Base-by-base conservation (phyloP, 2,797 vertebrate species). In the Rhodeus uyekii region DNA sequence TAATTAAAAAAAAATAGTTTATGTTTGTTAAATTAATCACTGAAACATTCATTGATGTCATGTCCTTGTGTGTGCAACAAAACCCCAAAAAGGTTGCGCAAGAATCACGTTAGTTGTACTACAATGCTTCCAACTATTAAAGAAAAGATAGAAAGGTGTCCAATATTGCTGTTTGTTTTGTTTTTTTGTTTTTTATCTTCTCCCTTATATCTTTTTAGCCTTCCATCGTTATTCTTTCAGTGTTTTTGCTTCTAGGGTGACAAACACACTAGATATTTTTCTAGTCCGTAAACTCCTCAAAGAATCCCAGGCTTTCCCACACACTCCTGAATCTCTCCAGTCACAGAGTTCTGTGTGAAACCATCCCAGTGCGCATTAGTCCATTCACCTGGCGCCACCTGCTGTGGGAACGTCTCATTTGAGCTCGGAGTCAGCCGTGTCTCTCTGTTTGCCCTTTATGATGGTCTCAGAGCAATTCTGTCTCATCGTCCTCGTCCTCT, bases 401-500 rank as follows among this genome's bases (percentile, higher is more conserved):
- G n/a, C 1, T 13, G 8, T 38, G 38, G n/a, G 5, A 42, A 4
- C 1, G 12, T 24, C 69, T 44, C n/a, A 3, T 38, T 9, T 5
- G 13, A 24, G 19, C 44, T 12, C 36, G 18, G n/a, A 19, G n/a
- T 60, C 53, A 27, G 8, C 5, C 38, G 13, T 6, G 4, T 76
- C 58, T 46, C 29, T 24, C 55, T 27, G 55, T 29, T 14, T 12
- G 2, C 12, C 38, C 13, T 14, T 29, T 18, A 36, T 19, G 46
- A 8, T 5, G 1, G 46, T 48, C 65, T 89, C 75, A 95, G 58
- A 99, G 93, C 80, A 98, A 93, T 88, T 98, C 98, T 36, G 96
- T 93, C 88, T 99, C 98, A 0, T 99, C 98, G 6, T 98, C 96
- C 22, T 99, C 97, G 1, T 99, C 95, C 90, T 99, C 98, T 0